phyloP scores from a whole-genome alignment of 2,888 invertebrate species.

The Halocaridina rubra region DNA sequence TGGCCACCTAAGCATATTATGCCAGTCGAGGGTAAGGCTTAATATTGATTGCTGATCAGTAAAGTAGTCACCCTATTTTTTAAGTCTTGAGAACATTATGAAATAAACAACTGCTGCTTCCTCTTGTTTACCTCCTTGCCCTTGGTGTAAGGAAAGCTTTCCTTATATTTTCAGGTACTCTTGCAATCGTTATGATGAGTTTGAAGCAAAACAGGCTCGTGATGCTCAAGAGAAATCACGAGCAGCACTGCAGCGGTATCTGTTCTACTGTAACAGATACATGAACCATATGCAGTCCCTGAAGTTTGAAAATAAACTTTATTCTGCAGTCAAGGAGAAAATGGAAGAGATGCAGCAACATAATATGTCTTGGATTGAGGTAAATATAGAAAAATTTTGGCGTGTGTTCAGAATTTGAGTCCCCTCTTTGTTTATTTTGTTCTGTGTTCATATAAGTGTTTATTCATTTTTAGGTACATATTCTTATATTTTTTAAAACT shows the following conservation, averaged over 20 bases:
- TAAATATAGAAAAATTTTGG: no score
- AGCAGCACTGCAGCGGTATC: slow-evolving; percentile 93
- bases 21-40: no score
- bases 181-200: slow-evolving; percentile 97
- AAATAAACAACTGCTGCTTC: no score
- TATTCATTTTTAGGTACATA: not conserved
- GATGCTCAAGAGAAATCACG: slow-evolving; percentile 95
- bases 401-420: no score
- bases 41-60: no score
- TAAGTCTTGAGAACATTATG: no score
- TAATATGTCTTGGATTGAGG: slow-evolving; percentile 99
- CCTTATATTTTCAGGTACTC: slow-evolving; percentile 76
- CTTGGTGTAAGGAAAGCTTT: no score
- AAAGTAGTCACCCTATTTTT: no score
- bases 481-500: not conserved
- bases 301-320: slow-evolving; percentile 96
- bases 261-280: slow-evolving; percentile 98
- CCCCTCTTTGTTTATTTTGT: no score
- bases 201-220: slow-evolving; percentile 94
- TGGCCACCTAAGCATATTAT: no score
- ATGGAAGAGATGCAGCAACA: slow-evolving; percentile 99
- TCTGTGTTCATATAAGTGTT: not conserved
- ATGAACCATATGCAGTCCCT: slow-evolving; percentile 99
- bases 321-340: slow-evolving; percentile 94
- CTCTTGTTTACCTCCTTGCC: no score